Evolutionary conservation across 2,888 invertebrate species (phyloP), one percentile per base, ranked within the genome.

Genomic region (Crossocerus cetratus): DNA sequence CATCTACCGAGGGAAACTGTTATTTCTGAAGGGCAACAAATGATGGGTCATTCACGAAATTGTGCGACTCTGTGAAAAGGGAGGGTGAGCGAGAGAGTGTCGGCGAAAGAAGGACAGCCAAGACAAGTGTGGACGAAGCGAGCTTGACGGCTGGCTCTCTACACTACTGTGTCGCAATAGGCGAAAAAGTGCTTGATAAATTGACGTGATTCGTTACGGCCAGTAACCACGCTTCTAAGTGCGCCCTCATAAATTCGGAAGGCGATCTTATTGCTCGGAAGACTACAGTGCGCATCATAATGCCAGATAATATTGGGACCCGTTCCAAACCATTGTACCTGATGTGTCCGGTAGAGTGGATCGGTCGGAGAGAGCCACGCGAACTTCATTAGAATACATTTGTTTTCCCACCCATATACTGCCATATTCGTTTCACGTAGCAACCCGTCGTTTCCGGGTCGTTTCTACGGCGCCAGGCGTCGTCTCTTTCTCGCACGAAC

Each of bases 211-310:
- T 74, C 71, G 76, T 83, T 80, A 73, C 49, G 54, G 32, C 8
- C 11, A 32, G 45, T 64, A 63, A 23, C 70, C 54, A 23, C 20
- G 18, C 65, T 57, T 71, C 68, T 66, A 55, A 81, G 76, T 72
- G 74, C 53, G 60, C 60, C 57, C 69, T 55, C 71, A 77, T 83
- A 78, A 83, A 83, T 83, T 78, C 67, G 60, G 59, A 72, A 64
- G 63, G 58, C 76, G 69, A 80, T 82, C 77, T 83, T 82, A 83
- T 83, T 80, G 80, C 76, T 70, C 71, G 80, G 78, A 78, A 83
- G 78, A 78, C 65, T 73, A 67, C 70, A 74, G 72, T 80, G 80
- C 70, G 72, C 61, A 76, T 83, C 76, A 83, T 82, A 82, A 83
- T 83, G 75, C 72, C 65, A 78, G 78, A 83, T 82, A 80, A 83